Percentiles rank a stretch among this genome's conserved stretches.
These are phyloP conservation scores for Ochropleura leucogaster DNA, from an alignment of 2,888 invertebrate species.

Conservation along the genomic window DNA sequence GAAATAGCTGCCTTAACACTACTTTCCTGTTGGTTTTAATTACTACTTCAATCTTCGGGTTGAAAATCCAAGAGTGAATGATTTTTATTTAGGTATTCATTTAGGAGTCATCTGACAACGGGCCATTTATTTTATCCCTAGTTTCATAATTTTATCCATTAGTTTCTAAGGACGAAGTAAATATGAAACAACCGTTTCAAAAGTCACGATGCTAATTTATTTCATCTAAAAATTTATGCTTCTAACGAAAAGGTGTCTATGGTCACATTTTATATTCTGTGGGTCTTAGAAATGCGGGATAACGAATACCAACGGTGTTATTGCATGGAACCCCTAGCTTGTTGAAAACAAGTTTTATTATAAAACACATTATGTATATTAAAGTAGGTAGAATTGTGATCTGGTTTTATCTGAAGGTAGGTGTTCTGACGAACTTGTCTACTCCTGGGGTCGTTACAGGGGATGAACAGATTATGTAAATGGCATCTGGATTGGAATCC, in stretches of 20 bases:
- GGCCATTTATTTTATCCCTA: neutral
- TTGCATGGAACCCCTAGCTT: conserved; percentile 13
- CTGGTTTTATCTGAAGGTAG: neutral
- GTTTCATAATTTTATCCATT: neutral
- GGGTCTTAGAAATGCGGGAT: conserved; percentile 52
- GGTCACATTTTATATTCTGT: conserved; percentile 20
- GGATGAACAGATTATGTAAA: conserved; percentile 7
- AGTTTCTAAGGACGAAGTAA: neutral
- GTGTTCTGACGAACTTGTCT: conserved; percentile 15
- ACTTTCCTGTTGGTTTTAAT: neutral
- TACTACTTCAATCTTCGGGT: neutral
- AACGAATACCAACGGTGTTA: conserved; percentile 44
- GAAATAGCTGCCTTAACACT: neutral
- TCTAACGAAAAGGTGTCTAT: conserved; percentile 14
- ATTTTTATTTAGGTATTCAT: neutral
- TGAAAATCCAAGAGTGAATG: neutral
- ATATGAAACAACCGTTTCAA: conserved; percentile 3
- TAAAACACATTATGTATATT: neutral
- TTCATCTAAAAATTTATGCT: neutral
- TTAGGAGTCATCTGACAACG: neutral
- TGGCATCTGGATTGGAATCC: neutral
- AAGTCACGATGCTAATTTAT: conserved; percentile 14
- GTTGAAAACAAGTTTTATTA: neutral
- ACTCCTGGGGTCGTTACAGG: neutral
- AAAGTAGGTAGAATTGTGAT: neutral